phyloP scores from a whole-genome alignment of 2,888 invertebrate genomes.

The Xylota sylvarum region DNA sequence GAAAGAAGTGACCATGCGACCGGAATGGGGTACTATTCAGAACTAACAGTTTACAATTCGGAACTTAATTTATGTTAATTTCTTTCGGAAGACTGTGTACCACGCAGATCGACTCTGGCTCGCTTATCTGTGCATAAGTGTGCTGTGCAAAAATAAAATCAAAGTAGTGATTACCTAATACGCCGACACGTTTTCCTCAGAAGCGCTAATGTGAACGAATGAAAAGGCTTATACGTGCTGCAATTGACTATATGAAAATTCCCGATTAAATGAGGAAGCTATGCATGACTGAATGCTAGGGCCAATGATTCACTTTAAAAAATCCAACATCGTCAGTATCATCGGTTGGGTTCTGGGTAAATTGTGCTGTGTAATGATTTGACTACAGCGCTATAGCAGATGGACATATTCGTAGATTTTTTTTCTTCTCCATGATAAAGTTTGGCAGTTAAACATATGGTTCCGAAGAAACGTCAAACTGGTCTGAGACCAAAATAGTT shows the following conservation, averaged over 20 bases:
- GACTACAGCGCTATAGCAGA: no score
- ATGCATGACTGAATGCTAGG: not conserved
- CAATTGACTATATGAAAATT: slow-evolving; percentile 1
- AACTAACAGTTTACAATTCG: slow-evolving; percentile 17
- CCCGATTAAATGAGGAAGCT: not conserved
- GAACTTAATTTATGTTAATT: slow-evolving; percentile 14
- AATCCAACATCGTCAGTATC: not conserved
- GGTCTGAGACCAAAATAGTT: not conserved
- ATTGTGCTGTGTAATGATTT: slow-evolving; percentile 2
- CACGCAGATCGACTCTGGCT: not conserved
- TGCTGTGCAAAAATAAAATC: not conserved
- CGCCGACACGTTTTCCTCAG: not conserved
- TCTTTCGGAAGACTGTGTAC: not conserved
- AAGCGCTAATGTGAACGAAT: slow-evolving; percentile 3
- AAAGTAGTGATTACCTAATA: slow-evolving; percentile 3
- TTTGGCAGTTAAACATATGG: slow-evolving; percentile 6
- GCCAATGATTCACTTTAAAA: slow-evolving; percentile 1
- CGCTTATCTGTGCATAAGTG: not conserved
- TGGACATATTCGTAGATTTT: not conserved
- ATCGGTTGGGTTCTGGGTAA: not conserved
- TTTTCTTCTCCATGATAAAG: not conserved
- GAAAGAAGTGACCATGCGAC: not conserved
- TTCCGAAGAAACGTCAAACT: not conserved
- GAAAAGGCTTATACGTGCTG: not conserved
- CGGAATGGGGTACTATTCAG: not conserved